A percentile compares a stretch with the other conserved stretches of the same genome.
Evolutionary conservation across 2,113 vertebrate species (phyloP).

Genomic region (Ammospiza nelsoni): DNA sequence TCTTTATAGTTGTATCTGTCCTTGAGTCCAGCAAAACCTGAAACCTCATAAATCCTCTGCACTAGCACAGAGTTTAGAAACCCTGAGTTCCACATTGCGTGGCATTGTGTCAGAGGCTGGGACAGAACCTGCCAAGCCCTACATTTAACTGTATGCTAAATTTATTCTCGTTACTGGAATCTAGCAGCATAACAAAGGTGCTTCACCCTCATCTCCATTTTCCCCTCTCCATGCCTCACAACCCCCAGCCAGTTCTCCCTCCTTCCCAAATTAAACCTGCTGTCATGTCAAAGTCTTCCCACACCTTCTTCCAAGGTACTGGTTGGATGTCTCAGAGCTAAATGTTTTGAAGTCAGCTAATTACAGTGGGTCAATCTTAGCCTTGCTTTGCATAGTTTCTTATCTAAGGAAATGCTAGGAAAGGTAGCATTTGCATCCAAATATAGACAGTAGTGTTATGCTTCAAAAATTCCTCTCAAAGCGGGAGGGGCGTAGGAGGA

Average conservation of each 20-base stretch:
- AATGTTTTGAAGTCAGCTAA: neutral
- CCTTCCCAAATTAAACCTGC: neutral
- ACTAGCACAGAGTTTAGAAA: neutral
- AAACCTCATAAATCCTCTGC: neutral
- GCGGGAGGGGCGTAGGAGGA: neutral
- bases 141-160: conserved; percentile 5
- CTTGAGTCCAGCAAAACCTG: neutral
- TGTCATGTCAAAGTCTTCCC: neutral
- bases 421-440: neutral
- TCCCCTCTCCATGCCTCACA: neutral
- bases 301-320: neutral
- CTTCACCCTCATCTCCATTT: conserved; percentile 19
- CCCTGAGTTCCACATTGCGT: neutral
- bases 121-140: neutral
- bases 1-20: neutral
- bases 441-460: neutral
- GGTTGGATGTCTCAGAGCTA: neutral
- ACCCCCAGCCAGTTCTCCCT: neutral
- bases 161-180: conserved; percentile 18
- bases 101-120: neutral
- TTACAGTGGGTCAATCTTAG: neutral
- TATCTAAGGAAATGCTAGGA: neutral
- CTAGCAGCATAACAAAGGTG: neutral
- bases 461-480: neutral
- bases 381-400: neutral